Conservation (phyloP, 2,113 vertebrate genomes). For the Poicephalus meyeri region DNA sequence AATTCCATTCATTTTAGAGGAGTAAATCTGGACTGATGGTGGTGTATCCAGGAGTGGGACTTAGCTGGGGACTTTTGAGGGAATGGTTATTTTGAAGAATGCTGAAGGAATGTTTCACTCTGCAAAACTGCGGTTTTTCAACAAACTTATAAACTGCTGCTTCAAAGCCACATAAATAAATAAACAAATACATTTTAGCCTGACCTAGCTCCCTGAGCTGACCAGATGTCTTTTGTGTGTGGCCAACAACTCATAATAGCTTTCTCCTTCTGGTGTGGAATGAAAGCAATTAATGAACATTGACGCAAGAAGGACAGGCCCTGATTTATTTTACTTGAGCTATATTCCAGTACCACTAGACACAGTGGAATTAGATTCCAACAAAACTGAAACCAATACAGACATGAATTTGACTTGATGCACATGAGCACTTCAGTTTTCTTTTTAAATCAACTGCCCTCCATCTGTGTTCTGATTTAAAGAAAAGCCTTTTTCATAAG, state of each 20-base stretch:
- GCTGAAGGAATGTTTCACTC: background rate
- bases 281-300: constrained; percentile 42
- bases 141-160: background rate
- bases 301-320: background rate
- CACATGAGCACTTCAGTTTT: background rate
- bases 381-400: constrained; percentile 8
- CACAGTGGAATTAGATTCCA: background rate
- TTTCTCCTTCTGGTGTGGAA: constrained; percentile 22
- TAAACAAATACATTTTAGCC: constrained; percentile 32
- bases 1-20: background rate
- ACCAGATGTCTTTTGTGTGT: constrained; percentile 5
- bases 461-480: background rate
- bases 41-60: background rate
- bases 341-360: background rate
- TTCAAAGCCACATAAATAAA: constrained; percentile 29
- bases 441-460: background rate
- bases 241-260: background rate
- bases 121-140: constrained; percentile 1
- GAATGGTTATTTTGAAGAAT: constrained; percentile 11
- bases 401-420: background rate
- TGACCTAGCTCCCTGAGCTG: constrained; percentile 32
- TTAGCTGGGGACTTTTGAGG: background rate
- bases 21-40: background rate
- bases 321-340: constrained; percentile 26
- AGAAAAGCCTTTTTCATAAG: background rate